Evolutionary conservation across 1,140 invertebrate genomes (phyloP).

Genomic region (Panulirus ornatus): DNA sequence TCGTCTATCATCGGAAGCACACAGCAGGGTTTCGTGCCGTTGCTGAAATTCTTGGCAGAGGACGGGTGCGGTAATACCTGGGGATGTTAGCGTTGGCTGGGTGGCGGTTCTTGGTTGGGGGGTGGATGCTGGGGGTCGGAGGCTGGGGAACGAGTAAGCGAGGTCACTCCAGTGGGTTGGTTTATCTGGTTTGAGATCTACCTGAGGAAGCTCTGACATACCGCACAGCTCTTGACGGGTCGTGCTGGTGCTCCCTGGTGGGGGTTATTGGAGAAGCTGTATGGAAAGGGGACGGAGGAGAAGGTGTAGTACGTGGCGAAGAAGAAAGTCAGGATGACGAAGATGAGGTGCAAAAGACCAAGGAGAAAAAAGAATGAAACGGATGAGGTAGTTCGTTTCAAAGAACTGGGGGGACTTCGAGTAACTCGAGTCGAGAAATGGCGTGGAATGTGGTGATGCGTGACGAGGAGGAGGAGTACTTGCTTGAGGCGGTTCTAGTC

Average conservation of each 20-base stretch:
- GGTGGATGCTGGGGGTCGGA: neutral
- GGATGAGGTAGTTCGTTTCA: neutral
- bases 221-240: neutral
- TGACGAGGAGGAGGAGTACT: too few species aligned
- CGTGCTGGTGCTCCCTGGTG: neutral
- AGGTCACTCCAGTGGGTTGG: neutral
- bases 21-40: too few species aligned
- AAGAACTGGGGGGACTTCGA: neutral
- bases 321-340: neutral
- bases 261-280: neutral
- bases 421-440: too few species aligned
- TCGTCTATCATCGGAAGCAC: too few species aligned
- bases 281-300: neutral
- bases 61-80: too few species aligned
- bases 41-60: too few species aligned
- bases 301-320: neutral
- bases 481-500: too few species aligned
- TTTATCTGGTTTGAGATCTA: neutral
- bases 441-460: too few species aligned
- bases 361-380: neutral
- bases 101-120: neutral
- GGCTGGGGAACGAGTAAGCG: neutral
- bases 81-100: too few species aligned
- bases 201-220: neutral
- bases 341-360: neutral